Base-by-base conservation (phyloP, 2,113 vertebrate genomes). In the Myanophis thanlyinensis region DNA sequence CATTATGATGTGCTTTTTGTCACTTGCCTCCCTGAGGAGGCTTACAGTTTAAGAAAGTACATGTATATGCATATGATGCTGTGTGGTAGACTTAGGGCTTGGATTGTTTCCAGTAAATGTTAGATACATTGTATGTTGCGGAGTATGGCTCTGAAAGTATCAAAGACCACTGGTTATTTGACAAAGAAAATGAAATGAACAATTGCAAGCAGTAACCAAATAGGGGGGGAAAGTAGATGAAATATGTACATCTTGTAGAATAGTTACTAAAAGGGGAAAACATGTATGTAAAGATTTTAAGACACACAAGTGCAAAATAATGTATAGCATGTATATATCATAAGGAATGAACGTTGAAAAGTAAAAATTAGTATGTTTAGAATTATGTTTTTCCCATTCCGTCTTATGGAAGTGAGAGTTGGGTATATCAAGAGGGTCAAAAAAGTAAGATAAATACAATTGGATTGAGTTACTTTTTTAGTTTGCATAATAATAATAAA, bases 191-290 rank as follows among this genome's bases (percentile, higher is more conserved):
- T n/a, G 3, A 67, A 67, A 30, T 67, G 30, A 67, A 12, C 12
- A 3, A 15, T 67, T n/a, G 11, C 30, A n/a, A 67, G 30, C 30
- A n/a, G 15, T 67, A 67, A 62, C 27, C 10, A 62, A 62, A 30
- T 62, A 12, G 18, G 53, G 5, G 1, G 1, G 11, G 0, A 0
- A 5, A n/a, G 3, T 62, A 62, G 59, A 62, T 30, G 4, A 27
- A 56, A 25, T 56, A 23, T 62, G 59, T 62, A 4, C 27, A 62
- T 5, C 59, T n/a, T 67, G 30, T 67, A 67, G 1, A n/a, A 67
- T 67, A 67, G 12, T 67, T n/a, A 67, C 30, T 67, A 67, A 67
- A 67, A 67, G 59, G 30, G 59, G 59, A 30, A 62, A n/a, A n/a
- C 27, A 67, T n/a, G 11, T 12, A n/a, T n/a, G 30, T 0, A 67